Conservation (phyloP, 2,888 invertebrate genomes). For the Lochmaea crataegi region DNA sequence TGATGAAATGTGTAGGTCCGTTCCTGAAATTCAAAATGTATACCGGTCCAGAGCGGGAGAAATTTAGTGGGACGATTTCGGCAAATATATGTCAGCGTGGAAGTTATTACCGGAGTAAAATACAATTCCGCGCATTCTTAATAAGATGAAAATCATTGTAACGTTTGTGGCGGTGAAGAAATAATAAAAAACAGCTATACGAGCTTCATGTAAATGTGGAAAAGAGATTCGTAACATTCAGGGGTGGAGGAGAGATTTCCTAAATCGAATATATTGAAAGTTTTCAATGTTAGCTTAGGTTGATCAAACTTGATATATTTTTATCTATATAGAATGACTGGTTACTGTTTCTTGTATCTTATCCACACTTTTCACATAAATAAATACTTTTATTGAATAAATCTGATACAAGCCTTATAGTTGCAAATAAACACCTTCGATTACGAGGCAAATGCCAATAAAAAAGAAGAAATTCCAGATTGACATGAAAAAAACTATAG, state of each 20-base stretch:
- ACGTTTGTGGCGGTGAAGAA: slow-evolving; percentile 43
- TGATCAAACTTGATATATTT: too few species aligned
- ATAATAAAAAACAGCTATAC: slow-evolving; percentile 59
- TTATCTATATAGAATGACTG: too few species aligned
- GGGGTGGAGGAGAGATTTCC: background rate
- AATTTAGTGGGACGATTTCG: slow-evolving; percentile 54
- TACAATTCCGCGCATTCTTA: slow-evolving; percentile 60
- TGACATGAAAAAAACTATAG: too few species aligned
- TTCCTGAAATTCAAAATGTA: background rate
- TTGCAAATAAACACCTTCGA: too few species aligned
- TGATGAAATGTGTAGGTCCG: background rate
- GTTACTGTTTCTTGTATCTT: too few species aligned
- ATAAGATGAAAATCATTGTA: slow-evolving; percentile 61
- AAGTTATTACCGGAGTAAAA: slow-evolving; percentile 56
- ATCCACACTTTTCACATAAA: too few species aligned
- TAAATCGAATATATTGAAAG: background rate
- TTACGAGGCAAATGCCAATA: too few species aligned
- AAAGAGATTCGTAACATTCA: slow-evolving; percentile 28
- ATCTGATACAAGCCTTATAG: too few species aligned
- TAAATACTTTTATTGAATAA: too few species aligned
- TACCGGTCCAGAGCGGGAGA: slow-evolving; percentile 35
- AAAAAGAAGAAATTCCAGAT: too few species aligned
- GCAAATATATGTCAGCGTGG: slow-evolving; percentile 58
- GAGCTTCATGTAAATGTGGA: slow-evolving; percentile 57
- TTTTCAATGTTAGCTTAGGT: too few species aligned